Evolutionary conservation across 2,797 vertebrate genomes (phyloP).

Genomic region (Vipera latastei): DNA sequence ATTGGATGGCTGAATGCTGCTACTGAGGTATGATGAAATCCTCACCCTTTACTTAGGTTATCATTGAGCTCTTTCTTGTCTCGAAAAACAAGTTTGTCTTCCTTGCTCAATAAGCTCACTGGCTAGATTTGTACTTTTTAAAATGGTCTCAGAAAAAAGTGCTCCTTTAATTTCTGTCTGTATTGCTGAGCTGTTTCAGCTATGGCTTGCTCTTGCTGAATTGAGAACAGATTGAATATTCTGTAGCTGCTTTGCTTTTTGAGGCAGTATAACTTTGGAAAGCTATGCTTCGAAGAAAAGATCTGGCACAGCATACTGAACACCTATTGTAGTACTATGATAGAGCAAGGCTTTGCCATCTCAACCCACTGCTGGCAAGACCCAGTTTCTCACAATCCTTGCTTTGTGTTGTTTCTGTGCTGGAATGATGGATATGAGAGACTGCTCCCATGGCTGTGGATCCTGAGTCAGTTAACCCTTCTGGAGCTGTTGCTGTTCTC

Average conservation of each 20-base stretch:
- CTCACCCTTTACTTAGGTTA: background rate
- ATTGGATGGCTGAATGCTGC: background rate
- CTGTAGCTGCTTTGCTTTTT: background rate
- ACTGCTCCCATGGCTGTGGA: background rate
- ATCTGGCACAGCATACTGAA: background rate
- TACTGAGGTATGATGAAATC: conserved; percentile 21
- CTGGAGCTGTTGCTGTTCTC: fast-evolving
- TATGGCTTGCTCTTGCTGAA: background rate
- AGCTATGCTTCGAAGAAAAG: background rate
- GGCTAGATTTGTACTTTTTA: background rate
- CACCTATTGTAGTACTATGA: conserved; percentile 50
- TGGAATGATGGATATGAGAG: conserved; percentile 40
- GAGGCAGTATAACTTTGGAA: background rate
- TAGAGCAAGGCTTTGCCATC: conserved; percentile 28
- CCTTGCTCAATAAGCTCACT: background rate
- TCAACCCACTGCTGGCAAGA: conserved; percentile 34
- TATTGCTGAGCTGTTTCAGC: background rate
- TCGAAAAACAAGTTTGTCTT: background rate
- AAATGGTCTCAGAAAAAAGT: background rate
- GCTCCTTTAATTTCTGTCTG: background rate
- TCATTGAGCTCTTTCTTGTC: background rate
- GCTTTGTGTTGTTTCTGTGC: conserved; percentile 55
- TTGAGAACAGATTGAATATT: conserved; percentile 14
- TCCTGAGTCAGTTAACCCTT: conserved; percentile 54
- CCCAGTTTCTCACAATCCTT: conserved; percentile 54